Percentiles rank a stretch among this genome's conserved stretches.
Conservation (phyloP, 2,888 invertebrate genomes). For the Pandemis cinnamomeana region DNA sequence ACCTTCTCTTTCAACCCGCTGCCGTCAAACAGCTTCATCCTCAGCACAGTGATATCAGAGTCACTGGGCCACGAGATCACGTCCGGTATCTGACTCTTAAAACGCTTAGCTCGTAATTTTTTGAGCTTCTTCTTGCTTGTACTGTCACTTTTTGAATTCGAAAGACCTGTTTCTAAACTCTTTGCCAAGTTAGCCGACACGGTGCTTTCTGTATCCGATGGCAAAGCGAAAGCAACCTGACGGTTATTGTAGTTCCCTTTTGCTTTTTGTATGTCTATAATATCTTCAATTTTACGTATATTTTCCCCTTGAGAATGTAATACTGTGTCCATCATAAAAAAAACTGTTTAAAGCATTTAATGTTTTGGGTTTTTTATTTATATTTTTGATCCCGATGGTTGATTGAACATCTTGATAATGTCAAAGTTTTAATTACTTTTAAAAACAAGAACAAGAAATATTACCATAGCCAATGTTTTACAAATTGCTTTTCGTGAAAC, state of each 20-base stretch:
- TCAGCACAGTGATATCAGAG: constrained; percentile 84
- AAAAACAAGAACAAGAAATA: neutral
- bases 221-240: constrained; percentile 71
- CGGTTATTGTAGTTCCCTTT: constrained; percentile 66
- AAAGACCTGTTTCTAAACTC: constrained; percentile 69
- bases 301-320: constrained; percentile 54
- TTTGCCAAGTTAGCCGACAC: constrained; percentile 60
- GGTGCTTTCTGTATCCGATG: constrained; percentile 58
- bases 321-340: constrained; percentile 58
- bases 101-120: constrained; percentile 57
- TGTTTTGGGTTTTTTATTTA: constrained; percentile 58
- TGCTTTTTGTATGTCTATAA: constrained; percentile 76
- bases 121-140: constrained; percentile 60
- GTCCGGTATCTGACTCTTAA: constrained; percentile 62
- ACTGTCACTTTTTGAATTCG: constrained; percentile 52
- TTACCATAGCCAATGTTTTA: neutral
- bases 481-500: constrained; percentile 3
- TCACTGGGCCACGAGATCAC: constrained; percentile 83
- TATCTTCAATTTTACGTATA: constrained; percentile 76
- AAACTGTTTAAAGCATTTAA: constrained; percentile 45
- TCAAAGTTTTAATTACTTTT: constrained; percentile 33
- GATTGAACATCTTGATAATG: constrained; percentile 49
- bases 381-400: constrained; percentile 53
- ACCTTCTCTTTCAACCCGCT: constrained; percentile 75
- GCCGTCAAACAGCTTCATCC: constrained; percentile 74